phyloP scores from a whole-genome alignment of 2,113 vertebrate genomes.

The Condylura cristata region DNA sequence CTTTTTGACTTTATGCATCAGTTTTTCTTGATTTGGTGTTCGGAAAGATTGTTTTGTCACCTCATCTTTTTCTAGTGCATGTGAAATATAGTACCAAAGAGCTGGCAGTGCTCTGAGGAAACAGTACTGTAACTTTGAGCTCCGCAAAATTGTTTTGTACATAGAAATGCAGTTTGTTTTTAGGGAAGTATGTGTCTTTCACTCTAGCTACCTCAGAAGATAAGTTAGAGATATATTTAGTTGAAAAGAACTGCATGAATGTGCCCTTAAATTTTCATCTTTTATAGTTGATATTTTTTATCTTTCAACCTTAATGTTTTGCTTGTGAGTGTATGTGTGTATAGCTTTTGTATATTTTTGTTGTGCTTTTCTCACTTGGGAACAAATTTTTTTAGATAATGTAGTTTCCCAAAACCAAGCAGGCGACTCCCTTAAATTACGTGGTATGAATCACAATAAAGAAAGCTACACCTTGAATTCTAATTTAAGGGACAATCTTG shows the following conservation, averaged over 20 bases:
- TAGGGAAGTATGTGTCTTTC: background rate
- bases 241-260: background rate
- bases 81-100: background rate
- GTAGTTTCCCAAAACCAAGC: background rate
- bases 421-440: background rate
- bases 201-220: background rate
- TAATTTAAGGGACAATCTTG: background rate
- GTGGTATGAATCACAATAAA: background rate
- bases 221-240: background rate
- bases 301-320: constrained; percentile 1
- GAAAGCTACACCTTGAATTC: too few species aligned
- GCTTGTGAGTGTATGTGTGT: too few species aligned
- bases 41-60: background rate
- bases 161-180: background rate
- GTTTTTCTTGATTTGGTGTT: background rate
- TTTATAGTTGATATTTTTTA: background rate
- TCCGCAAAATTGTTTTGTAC: background rate
- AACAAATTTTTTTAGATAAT: background rate
- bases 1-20: background rate
- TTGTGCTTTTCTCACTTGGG: background rate
- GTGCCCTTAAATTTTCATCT: constrained; percentile 15
- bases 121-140: background rate
- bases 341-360: constrained; percentile 31
- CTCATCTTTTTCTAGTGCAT: background rate
- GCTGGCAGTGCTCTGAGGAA: background rate